Evolutionary conservation across 2,888 invertebrate genomes (phyloP).

Genomic region (Eupithecia insigniata): DNA sequence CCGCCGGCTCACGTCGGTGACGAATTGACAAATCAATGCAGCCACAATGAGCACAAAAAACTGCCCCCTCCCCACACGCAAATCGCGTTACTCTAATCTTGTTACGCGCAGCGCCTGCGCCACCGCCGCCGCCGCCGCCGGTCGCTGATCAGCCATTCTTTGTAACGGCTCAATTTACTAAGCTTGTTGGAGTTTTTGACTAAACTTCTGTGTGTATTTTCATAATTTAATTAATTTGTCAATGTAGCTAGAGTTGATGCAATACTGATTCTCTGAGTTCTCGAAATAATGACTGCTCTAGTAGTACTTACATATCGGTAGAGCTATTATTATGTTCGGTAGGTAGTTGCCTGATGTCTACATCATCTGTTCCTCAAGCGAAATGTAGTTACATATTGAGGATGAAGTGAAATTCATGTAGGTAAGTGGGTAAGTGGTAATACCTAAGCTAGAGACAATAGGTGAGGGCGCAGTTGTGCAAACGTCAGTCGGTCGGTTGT

Average conservation of each 20-base stretch:
- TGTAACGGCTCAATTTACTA: constrained; percentile 40
- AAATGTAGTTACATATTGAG: background rate
- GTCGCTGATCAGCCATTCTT: constrained; percentile 74
- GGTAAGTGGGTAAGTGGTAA: background rate
- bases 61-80: constrained; percentile 45
- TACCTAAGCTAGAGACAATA: background rate
- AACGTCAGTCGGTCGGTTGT: constrained; percentile 59
- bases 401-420: background rate
- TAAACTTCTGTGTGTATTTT: background rate
- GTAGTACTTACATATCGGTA: background rate
- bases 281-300: background rate
- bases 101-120: constrained; percentile 59
- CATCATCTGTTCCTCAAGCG: background rate
- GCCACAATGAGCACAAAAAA: constrained; percentile 44
- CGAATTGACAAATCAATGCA: constrained; percentile 48
- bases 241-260: background rate
- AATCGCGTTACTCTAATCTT: constrained; percentile 70
- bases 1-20: constrained; percentile 29
- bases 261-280: background rate
- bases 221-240: background rate
- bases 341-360: background rate
- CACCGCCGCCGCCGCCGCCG: constrained; percentile 51
- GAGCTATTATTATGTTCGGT: no score
- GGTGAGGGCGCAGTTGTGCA: constrained; percentile 58
- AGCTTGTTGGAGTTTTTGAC: constrained; percentile 21